Conservation (phyloP, 2,888 invertebrate species). For the Elaeidobius kamerunicus region DNA sequence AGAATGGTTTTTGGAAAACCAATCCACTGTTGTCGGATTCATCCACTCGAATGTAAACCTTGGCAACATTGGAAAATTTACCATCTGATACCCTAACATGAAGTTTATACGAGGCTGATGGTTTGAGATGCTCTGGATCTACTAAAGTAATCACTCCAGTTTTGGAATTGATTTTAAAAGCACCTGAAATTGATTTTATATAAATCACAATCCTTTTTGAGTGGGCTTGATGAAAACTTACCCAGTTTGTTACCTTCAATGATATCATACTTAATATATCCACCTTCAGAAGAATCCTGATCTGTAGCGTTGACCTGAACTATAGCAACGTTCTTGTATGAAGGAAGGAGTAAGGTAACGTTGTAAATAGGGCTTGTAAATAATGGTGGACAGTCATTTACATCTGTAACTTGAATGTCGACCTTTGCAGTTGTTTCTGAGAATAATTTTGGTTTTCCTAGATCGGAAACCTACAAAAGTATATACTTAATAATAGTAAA, state of each 20-base stretch:
- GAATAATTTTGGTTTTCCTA: slow-evolving; percentile 77
- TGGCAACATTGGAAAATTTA: slow-evolving; percentile 69
- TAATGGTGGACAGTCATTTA: slow-evolving; percentile 87
- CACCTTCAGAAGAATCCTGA: slow-evolving; percentile 58
- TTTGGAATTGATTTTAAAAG: slow-evolving; percentile 68
- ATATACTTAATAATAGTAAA: too few species aligned
- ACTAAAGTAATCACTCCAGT: slow-evolving; percentile 66
- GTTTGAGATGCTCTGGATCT: slow-evolving; percentile 59
- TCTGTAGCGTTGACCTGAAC: slow-evolving; percentile 69
- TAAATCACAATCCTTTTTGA: neutral
- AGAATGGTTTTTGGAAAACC: slow-evolving; percentile 75
- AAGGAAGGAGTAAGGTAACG: slow-evolving; percentile 76
- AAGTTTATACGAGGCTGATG: slow-evolving; percentile 57
- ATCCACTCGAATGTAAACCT: slow-evolving; percentile 66
- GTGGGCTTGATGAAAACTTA: neutral
- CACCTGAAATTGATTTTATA: slow-evolving; percentile 41
- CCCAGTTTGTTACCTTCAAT: slow-evolving; percentile 72
- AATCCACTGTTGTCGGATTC: slow-evolving; percentile 72
- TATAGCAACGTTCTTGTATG: slow-evolving; percentile 75
- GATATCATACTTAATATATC: slow-evolving; percentile 68
- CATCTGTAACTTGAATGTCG: slow-evolving; percentile 71
- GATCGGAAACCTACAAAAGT: slow-evolving; percentile 71
- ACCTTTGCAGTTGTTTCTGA: slow-evolving; percentile 79
- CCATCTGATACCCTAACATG: slow-evolving; percentile 86
- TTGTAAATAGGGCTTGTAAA: slow-evolving; percentile 71